Conservation (phyloP, 2,888 invertebrate species). For the Gordius sp. region DNA sequence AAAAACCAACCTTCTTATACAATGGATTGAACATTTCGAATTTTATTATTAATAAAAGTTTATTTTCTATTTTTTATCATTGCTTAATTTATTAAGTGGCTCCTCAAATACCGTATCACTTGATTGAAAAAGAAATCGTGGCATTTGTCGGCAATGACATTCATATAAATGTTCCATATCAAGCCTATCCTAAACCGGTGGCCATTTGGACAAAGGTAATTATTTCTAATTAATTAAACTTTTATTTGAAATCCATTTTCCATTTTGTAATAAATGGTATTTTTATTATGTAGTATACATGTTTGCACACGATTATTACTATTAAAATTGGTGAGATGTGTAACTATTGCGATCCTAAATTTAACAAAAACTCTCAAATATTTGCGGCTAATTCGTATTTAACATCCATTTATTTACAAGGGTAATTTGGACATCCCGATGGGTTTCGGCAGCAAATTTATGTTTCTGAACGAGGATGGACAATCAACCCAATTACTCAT, state of each 20-base stretch:
- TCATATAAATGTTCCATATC: background rate
- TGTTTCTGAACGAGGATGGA: background rate
- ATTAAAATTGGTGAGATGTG: too few species aligned
- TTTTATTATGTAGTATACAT: background rate
- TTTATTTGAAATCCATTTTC: too few species aligned
- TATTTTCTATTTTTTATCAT: too few species aligned
- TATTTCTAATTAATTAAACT: background rate
- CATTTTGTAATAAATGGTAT: background rate
- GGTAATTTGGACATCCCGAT: background rate
- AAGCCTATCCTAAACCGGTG: background rate
- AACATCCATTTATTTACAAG: too few species aligned
- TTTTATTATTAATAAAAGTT: too few species aligned
- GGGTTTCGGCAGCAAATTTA: background rate
- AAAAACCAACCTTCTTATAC: too few species aligned
- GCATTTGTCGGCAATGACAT: background rate
- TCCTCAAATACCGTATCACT: background rate
- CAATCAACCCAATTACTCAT: background rate
- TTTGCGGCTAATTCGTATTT: too few species aligned
- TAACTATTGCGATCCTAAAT: too few species aligned
- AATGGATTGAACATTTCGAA: too few species aligned
- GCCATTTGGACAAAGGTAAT: slow-evolving; percentile 3
- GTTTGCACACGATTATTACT: too few species aligned
- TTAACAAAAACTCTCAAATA: too few species aligned
- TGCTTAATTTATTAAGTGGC: background rate
- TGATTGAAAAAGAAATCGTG: background rate